Base-by-base conservation (phyloP, 2,888 invertebrate genomes). In the Melangyna quadrimaculata region DNA sequence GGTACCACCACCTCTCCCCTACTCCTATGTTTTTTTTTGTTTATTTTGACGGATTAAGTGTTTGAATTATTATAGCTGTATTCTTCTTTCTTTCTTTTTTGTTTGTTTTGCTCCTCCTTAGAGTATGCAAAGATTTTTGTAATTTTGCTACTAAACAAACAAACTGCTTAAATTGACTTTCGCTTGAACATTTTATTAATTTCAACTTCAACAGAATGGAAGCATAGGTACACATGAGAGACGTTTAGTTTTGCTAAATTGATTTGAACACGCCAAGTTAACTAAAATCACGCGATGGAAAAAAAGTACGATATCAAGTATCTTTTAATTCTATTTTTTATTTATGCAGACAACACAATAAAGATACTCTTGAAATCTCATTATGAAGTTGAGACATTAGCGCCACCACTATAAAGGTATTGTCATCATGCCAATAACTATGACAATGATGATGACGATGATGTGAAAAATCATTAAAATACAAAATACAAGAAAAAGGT, bases 331-430 rank as follows among this genome's bases (percentile, higher is more conserved):
- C 29, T 27, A 5, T 4, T 8, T 29, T 8, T 29, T 27, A 0
- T 6, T 14, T n/a, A 9, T 24, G 10, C 24, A 65, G 63, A 65
- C 43, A 45, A 32, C 24, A 35, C 70, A 51, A 70, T 83, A 67
- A 67, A 84, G 80, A 79, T 79, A 83, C 73, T 51, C 24, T 83
- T 74, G 45, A 40, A 32, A 55, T 55, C 65, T 78, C 73, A 65
- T 79, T 67, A 79, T 75, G 72, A 84, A 61, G 72, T 77, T 77
- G 75, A 84, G 84, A 77, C 80, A 80, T 80, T 77, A 80, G 51
- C 51, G 65, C 27, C 63, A 63, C 63, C 48, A 5, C 43, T n/a
- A n/a, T n/a, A n/a, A n/a, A 83, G 67, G 17, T 22, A 12, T 12
- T 2, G 8, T 48, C 77, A 61, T 72, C 61, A 57, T 48, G 71